phyloP scores from a whole-genome alignment of 2,888 invertebrate genomes.

The Odontothrips loti region DNA sequence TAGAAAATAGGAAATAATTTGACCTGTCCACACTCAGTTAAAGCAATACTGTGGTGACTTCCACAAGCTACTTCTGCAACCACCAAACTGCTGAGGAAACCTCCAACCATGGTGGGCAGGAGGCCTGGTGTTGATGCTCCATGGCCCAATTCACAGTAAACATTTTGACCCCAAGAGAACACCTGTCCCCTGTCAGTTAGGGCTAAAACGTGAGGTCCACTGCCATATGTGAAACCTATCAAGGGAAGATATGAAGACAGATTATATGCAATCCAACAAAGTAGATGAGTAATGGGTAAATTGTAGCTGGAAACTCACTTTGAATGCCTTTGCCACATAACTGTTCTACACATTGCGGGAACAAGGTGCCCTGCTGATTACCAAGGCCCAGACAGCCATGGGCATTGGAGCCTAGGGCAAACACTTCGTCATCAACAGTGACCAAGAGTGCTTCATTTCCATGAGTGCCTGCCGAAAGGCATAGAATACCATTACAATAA shows the following conservation, averaged over 20 bases:
- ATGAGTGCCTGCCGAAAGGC: constrained; percentile 46
- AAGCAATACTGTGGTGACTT: constrained; percentile 55
- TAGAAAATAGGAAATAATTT: constrained; percentile 30
- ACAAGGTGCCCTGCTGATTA: constrained; percentile 51
- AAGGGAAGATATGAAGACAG: constrained; percentile 14
- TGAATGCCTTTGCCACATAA: constrained; percentile 53
- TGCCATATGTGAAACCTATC: constrained; percentile 54
- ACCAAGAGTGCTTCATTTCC: constrained; percentile 58
- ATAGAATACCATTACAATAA: not conserved
- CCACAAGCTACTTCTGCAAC: constrained; percentile 56
- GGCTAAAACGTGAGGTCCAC: constrained; percentile 58
- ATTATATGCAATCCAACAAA: not conserved
- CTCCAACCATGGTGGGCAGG: constrained; percentile 49
- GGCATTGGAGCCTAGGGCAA: constrained; percentile 55
- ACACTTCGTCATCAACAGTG: constrained; percentile 55
- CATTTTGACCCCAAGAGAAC: constrained; percentile 59
- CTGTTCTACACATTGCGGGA: constrained; percentile 51
- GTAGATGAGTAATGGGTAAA: not conserved
- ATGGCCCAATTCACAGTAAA: constrained; percentile 55
- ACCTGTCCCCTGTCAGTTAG: constrained; percentile 53
- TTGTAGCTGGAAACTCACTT: constrained; percentile 40
- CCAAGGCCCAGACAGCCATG: constrained; percentile 56
- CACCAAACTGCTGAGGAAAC: constrained; percentile 48
- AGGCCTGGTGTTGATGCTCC: constrained; percentile 53
- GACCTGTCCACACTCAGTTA: constrained; percentile 56